These are phyloP conservation scores for Aphelinus certus DNA, from an alignment of 1,140 invertebrate genomes.

Conservation along the genomic window DNA sequence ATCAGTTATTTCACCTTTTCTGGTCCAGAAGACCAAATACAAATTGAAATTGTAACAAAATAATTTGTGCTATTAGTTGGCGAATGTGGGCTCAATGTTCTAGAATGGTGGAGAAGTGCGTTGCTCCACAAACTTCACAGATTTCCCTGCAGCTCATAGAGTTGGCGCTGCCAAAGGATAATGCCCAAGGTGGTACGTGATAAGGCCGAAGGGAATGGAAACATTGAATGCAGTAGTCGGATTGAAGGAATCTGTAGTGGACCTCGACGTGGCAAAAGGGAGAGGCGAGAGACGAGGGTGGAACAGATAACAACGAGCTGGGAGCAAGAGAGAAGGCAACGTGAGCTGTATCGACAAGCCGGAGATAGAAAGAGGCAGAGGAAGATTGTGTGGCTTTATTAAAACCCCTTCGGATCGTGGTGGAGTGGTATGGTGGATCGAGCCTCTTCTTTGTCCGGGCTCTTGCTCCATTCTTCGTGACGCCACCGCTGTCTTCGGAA, in stretches of 20 bases:
- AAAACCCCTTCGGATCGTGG: conserved; percentile 58
- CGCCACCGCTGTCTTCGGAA: not conserved
- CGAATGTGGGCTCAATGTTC: no score
- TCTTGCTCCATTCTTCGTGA: conserved; percentile 27
- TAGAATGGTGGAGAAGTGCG: no score
- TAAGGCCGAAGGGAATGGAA: not conserved
- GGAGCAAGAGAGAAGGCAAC: conserved; percentile 49
- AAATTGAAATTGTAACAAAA: no score
- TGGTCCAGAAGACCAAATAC: no score
- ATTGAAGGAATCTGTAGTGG: not conserved
- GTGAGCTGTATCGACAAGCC: conserved; percentile 64
- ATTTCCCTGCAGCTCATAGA: no score
- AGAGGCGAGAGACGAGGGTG: no score
- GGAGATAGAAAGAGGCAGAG: no score
- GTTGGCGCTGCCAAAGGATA: no score
- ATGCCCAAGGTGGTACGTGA: not conserved
- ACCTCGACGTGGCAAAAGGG: no score
- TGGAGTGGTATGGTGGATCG: conserved; percentile 43
- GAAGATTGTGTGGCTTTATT: conserved; percentile 54
- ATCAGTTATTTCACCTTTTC: no score
- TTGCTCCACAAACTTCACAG: no score
- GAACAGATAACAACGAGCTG: conserved; percentile 33
- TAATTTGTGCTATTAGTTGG: no score
- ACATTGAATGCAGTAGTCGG: not conserved
- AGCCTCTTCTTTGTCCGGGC: conserved; percentile 19